phyloP scores from a whole-genome alignment of 2,888 invertebrate genomes.

The Panzeria rudis region DNA sequence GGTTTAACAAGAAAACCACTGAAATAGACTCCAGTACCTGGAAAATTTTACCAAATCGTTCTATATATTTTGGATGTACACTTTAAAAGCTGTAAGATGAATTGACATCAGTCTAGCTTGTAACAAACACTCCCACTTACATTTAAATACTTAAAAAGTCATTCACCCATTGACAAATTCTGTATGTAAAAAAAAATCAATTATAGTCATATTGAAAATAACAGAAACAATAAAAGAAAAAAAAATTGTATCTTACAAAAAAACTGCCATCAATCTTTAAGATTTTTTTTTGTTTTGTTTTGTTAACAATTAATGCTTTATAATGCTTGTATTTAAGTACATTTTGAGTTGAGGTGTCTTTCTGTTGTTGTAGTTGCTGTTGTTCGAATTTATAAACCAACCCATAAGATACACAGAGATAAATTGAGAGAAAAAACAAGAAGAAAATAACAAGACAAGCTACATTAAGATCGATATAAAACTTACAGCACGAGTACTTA shows the following conservation, averaged over 20 bases:
- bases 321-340: conserved; percentile 54
- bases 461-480: conserved; percentile 25
- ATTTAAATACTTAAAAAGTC: conserved; percentile 61
- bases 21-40: background rate
- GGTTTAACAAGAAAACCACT: too few relatives aligned
- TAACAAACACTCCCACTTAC: conserved; percentile 19
- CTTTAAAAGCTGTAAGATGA: conserved; percentile 1
- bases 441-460: conserved; percentile 25
- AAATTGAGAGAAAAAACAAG: background rate
- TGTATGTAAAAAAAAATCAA: conserved; percentile 43
- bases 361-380: conserved; percentile 10
- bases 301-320: conserved; percentile 63
- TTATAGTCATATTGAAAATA: conserved; percentile 45
- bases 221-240: conserved; percentile 51
- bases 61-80: conserved; percentile 4
- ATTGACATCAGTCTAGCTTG: conserved; percentile 30
- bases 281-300: conserved; percentile 33
- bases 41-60: background rate
- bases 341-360: conserved; percentile 49
- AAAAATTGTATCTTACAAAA: conserved; percentile 51
- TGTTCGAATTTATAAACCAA: conserved; percentile 56
- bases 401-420: conserved; percentile 59
- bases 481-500: conserved; percentile 2
- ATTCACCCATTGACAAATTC: conserved; percentile 67
- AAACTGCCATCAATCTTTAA: conserved; percentile 72